Evolutionary conservation across 2,113 vertebrate species (phyloP).

Genomic region (Rhea pennata): DNA sequence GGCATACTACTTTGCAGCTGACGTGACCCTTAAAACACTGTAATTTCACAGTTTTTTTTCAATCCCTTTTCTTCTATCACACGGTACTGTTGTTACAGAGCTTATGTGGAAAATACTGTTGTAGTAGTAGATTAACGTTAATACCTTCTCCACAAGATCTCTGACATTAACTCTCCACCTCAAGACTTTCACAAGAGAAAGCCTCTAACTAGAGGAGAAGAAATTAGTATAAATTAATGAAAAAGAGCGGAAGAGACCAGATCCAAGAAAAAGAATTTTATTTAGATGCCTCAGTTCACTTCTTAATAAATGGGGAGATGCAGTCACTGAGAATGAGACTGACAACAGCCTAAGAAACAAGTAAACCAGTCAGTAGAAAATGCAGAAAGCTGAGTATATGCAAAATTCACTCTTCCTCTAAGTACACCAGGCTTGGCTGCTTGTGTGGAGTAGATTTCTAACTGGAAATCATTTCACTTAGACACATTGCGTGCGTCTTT

Average conservation of each 20-base stretch:
- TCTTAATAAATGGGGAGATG: neutral
- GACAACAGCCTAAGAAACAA: neutral
- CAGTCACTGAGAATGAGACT: neutral
- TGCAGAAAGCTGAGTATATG: neutral
- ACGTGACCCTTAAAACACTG: neutral
- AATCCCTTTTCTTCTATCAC: neutral
- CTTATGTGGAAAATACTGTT: neutral
- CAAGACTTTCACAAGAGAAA: neutral
- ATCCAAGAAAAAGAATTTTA: neutral
- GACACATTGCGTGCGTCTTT: neutral
- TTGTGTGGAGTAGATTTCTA: neutral
- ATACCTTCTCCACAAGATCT: neutral
- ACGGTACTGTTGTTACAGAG: neutral
- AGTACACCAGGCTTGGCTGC: neutral
- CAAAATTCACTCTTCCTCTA: neutral
- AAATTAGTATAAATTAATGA: neutral
- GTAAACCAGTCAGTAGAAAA: neutral
- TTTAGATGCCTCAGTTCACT: neutral
- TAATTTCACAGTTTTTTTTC: neutral
- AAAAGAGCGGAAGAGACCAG: neutral
- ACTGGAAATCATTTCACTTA: neutral
- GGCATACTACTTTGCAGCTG: neutral
- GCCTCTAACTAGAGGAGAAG: neutral
- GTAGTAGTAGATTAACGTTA: conserved; percentile 12
- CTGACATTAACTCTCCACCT: neutral